These are phyloP conservation scores for Diachrysia chrysitis DNA, from an alignment of 2,888 invertebrate genomes.

Conservation along the genomic window DNA sequence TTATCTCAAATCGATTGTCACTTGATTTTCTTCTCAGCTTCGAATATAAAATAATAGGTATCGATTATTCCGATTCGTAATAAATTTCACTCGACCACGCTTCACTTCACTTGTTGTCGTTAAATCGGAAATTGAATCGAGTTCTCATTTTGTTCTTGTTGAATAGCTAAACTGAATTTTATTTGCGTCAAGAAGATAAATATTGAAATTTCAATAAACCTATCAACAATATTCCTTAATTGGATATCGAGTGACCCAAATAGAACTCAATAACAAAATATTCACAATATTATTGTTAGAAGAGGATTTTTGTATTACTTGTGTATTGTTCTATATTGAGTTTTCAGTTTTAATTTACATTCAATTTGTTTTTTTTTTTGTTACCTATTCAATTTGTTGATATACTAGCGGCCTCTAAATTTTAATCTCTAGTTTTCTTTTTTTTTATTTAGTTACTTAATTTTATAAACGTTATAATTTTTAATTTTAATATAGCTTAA, in stretches of 20 bases:
- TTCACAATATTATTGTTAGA: background rate
- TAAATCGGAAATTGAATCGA: constrained; percentile 60
- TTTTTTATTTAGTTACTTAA: no score
- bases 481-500: no score
- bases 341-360: no score
- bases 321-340: background rate
- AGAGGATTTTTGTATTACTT: background rate
- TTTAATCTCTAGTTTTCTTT: no score
- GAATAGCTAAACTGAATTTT: constrained; percentile 30
- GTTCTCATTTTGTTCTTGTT: constrained; percentile 35
- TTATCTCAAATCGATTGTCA: constrained; percentile 22
- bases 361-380: no score
- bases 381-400: no score
- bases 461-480: no score
- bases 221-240: background rate
- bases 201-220: constrained; percentile 13
- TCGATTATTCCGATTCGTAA: constrained; percentile 48
- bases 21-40: constrained; percentile 34
- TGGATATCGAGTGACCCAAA: background rate
- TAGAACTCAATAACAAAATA: background rate
- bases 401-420: no score
- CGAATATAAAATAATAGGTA: constrained; percentile 23
- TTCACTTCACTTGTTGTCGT: constrained; percentile 47
- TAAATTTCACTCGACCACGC: constrained; percentile 48
- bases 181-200: constrained; percentile 17